Evolutionary conservation across 2,888 invertebrate genomes (phyloP).

Genomic region (Pseudanteris insignis): DNA sequence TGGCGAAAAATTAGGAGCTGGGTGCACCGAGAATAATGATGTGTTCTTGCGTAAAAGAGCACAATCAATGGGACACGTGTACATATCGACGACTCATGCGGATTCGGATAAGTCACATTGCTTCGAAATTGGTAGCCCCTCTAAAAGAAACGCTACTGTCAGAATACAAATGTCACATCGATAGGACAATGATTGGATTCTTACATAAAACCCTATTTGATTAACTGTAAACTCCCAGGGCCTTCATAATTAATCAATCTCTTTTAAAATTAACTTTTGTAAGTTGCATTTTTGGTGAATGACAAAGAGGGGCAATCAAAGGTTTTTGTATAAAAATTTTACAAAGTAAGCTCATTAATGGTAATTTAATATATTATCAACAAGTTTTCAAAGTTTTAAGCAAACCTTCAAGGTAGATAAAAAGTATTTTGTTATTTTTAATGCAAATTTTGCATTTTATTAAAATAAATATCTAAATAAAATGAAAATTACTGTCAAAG

Average conservation of each 20-base stretch:
- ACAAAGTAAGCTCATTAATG: background rate
- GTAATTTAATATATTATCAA: too few species aligned
- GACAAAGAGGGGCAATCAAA: conserved; percentile 3
- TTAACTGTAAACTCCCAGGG: conserved; percentile 22
- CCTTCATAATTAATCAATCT: conserved; percentile 2
- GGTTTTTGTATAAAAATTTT: conserved; percentile 5
- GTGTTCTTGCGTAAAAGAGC: conserved; percentile 58
- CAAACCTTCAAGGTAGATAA: too few species aligned
- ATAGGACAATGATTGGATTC: conserved; percentile 8
- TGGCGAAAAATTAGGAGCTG: conserved; percentile 66
- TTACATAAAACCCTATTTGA: conserved; percentile 18
- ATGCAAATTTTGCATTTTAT: too few species aligned
- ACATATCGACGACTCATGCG: conserved; percentile 47
- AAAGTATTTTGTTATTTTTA: too few species aligned
- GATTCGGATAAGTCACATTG: conserved; percentile 46
- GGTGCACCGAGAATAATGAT: conserved; percentile 67
- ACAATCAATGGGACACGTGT: conserved; percentile 59
- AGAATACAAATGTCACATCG: conserved; percentile 24
- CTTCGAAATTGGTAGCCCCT: conserved; percentile 29
- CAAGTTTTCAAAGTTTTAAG: too few species aligned
- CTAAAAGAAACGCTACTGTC: conserved; percentile 14
- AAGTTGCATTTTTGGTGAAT: background rate
- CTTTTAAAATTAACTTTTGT: conserved; percentile 1
- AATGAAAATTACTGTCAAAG: too few species aligned
- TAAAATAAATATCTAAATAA: too few species aligned